Percentiles rank a stretch among this genome's conserved stretches.
Conservation (phyloP, 2,888 invertebrate genomes). For the Tribolium freemani region DNA sequence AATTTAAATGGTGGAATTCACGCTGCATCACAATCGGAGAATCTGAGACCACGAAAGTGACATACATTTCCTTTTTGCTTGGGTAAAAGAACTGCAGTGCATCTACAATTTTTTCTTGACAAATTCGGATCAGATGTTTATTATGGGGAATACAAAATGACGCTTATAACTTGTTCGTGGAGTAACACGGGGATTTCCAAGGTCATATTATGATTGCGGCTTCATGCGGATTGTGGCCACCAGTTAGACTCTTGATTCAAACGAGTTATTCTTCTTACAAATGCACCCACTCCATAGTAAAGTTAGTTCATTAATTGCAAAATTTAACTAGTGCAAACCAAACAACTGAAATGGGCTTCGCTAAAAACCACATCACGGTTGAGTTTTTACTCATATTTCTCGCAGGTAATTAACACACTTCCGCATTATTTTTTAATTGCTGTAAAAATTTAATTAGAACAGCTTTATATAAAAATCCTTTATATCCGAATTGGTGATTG, state of each 20-base stretch:
- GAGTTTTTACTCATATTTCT: constrained; percentile 4
- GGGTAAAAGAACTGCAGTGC: background rate
- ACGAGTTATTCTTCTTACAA: constrained; percentile 34
- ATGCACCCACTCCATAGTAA: constrained; percentile 38
- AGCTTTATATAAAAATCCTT: constrained; percentile 1
- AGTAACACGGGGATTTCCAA: constrained; percentile 52
- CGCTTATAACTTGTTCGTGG: constrained; percentile 42
- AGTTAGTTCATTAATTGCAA: constrained; percentile 16
- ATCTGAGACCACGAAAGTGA: background rate
- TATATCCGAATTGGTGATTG: background rate
- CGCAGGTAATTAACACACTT: constrained; percentile 17
- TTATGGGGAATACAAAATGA: constrained; percentile 45
- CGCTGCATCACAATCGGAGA: constrained; percentile 6
- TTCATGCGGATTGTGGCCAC: constrained; percentile 32
- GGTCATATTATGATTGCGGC: constrained; percentile 48
- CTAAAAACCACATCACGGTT: background rate
- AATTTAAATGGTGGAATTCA: constrained; percentile 4
- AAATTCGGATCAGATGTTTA: constrained; percentile 12
- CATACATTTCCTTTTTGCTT: background rate
- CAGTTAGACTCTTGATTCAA: constrained; percentile 36
- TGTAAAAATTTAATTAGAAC: constrained; percentile 28
- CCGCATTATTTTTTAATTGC: constrained; percentile 21
- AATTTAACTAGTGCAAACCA: constrained; percentile 14
- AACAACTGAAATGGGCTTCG: constrained; percentile 7
- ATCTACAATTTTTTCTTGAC: background rate